A percentile compares a stretch with the other conserved stretches of the same genome.
phyloP scores from a whole-genome alignment of 1,140 invertebrate species.

The Camponotus vicinus region DNA sequence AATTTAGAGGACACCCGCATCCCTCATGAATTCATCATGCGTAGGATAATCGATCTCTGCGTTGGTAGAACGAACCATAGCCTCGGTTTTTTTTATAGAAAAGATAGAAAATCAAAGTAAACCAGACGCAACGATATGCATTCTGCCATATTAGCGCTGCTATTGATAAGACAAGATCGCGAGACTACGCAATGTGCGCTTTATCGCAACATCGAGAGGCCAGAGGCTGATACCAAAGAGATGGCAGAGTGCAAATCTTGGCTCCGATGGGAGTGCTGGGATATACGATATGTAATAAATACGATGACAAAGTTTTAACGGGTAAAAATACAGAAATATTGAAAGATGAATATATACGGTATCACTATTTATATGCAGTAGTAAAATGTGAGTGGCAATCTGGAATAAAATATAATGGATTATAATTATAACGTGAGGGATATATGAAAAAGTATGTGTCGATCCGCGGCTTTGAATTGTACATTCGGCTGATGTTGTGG shows the following conservation, averaged over 20 bases:
- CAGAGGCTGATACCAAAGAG: constrained; percentile 13
- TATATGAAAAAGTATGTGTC: constrained; percentile 62
- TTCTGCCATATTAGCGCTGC: constrained; percentile 69
- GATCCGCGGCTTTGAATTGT: constrained; percentile 53
- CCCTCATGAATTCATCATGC: neutral
- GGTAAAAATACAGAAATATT: constrained; percentile 44
- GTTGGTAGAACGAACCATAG: constrained; percentile 51
- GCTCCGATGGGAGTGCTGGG: constrained; percentile 70
- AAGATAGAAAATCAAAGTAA: constrained; percentile 73
- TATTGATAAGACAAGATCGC: constrained; percentile 34
- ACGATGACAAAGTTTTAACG: constrained; percentile 45
- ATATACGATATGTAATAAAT: constrained; percentile 66
- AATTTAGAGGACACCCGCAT: neutral
- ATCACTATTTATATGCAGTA: constrained; percentile 73
- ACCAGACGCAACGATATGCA: constrained; percentile 75
- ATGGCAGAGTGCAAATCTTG: constrained; percentile 77
- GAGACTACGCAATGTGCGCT: neutral
- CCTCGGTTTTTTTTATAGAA: constrained; percentile 62
- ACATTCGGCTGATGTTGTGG: constrained; percentile 44
- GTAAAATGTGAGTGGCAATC: constrained; percentile 83
- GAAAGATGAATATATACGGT: constrained; percentile 49
- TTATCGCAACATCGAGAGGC: neutral
- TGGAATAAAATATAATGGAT: constrained; percentile 86
- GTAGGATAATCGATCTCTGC: neutral
- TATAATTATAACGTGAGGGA: constrained; percentile 80